These are phyloP conservation scores for human DNA, from an alignment of 2,113 vertebrate species.

Conservation along the genomic window GRCh38 chr9:9319001-9319500, in stretches of 20 bases:
- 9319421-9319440: background rate
- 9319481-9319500: background rate
- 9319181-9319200: slow-evolving; percentile 49
- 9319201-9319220: slow-evolving; percentile 57
- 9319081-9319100: slow-evolving; percentile 79
- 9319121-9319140: slow-evolving; percentile 83
- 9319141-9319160: slow-evolving; percentile 63
- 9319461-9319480: background rate
- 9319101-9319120: slow-evolving; percentile 82
- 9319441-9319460: background rate
- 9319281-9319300: slow-evolving; percentile 44
- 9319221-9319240: slow-evolving; percentile 27
- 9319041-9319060: slow-evolving; percentile 71
- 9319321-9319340: slow-evolving; percentile 16
- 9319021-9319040: slow-evolving; percentile 79
- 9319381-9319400: slow-evolving; percentile 33
- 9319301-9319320: slow-evolving; percentile 42
- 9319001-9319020: slow-evolving; percentile 80
- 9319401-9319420: background rate
- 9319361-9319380: background rate
- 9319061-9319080: slow-evolving; percentile 14
- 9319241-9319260: slow-evolving; percentile 54
- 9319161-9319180: slow-evolving; percentile 77
- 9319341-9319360: slow-evolving; percentile 28
- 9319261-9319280: slow-evolving; percentile 11